Conservation (phyloP, 2,113 vertebrate species). For the Anseranas semipalmata region DNA sequence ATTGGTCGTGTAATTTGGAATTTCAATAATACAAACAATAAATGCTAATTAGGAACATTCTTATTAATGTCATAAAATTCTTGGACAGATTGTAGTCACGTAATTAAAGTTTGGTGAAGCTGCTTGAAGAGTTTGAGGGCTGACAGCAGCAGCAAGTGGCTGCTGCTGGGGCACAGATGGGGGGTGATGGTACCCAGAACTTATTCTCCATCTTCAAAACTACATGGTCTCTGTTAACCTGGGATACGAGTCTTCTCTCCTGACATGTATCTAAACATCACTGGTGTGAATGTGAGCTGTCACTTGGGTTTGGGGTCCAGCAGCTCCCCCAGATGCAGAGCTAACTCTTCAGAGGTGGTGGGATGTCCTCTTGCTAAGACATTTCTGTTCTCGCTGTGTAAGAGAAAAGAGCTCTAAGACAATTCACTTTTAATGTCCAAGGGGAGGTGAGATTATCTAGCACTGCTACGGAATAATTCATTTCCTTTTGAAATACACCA, state of each 20-base stretch:
- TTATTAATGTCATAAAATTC: slow-evolving; percentile 63
- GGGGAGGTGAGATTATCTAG: background rate
- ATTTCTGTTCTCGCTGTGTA: background rate
- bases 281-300: background rate
- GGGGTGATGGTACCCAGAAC: background rate
- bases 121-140: background rate
- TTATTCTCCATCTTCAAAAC: background rate
- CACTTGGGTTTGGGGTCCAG: background rate
- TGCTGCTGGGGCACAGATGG: background rate
- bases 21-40: slow-evolving; percentile 73
- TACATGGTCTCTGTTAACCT: background rate
- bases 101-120: slow-evolving; percentile 50
- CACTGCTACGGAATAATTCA: background rate
- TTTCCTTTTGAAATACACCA: background rate
- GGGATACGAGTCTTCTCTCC: background rate
- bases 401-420: background rate
- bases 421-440: background rate
- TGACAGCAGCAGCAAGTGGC: background rate
- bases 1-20: slow-evolving; percentile 63
- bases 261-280: background rate
- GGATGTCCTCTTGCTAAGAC: background rate
- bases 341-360: background rate
- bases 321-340: background rate
- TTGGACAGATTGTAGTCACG: slow-evolving; percentile 26
- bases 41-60: slow-evolving; percentile 65